Base-by-base conservation (phyloP, 2,888 invertebrate genomes). In the Cheilosia variabilis region DNA sequence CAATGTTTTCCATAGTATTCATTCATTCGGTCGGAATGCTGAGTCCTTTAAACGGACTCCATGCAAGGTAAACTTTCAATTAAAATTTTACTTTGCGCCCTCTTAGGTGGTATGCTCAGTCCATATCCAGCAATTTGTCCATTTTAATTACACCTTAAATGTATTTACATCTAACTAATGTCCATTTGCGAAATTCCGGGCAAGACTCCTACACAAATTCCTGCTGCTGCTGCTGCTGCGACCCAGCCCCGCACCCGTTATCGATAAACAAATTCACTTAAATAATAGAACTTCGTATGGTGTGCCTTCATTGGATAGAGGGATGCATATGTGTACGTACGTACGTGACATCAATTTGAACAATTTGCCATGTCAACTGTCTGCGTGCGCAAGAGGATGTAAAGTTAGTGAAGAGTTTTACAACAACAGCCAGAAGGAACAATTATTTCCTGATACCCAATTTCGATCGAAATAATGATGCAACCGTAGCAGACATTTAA, bases 371-470 rank as follows among this genome's bases (percentile, higher is more conserved):
- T 75, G 43, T 65, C 65, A 71, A 75, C 58, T 71, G 71, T 55
- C 52, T 13, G 58, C 15, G 22, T 71, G 50, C 22, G n/a, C 2
- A 10, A 22, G 17, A 4, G 43, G 27, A 17, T 15, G 53, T 37
- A 9, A 17, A 10, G 37, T 9, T 27, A 27, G 17, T 27, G 19
- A 34, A 24, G 31, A 24, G 47, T 52, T 27, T 69, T 58, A 43
- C 45, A 65, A 41, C 63, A 78, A 31, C 68, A 73, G 80, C 71
- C 71, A 66, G 41, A 76, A 76, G 80, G 75, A 72, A 66, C 84
- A 80, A 81, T 86, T 86, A 86, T 81, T 72, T 86, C 75, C 76
- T 81, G 72, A 86, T 80, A 76, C 52, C 81, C 86, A 72, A 86
- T 81, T 86, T 81, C 76, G 72, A 86, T 81, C 76, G 86, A 62